Conservation (phyloP, 1,140 invertebrate genomes). For the Trachymyrmex septentrionalis region DNA sequence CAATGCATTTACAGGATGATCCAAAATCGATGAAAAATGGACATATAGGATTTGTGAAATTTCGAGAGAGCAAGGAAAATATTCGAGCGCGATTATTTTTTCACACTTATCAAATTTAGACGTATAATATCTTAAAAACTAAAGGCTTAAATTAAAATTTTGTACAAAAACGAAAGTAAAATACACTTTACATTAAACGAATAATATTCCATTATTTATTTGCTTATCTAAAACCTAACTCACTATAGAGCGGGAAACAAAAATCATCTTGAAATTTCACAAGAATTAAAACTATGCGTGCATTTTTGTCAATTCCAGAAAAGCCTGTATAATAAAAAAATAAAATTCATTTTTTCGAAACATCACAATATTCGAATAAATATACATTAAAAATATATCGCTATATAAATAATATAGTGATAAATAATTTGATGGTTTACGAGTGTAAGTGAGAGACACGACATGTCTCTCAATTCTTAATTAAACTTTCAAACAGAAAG, state of each 20-base stretch:
- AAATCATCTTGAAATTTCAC: conserved; percentile 39
- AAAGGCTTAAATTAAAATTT: conserved; percentile 42
- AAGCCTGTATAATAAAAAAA: conserved; percentile 16
- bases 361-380: conserved; percentile 3
- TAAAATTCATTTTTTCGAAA: conserved; percentile 10
- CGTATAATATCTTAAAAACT: not conserved
- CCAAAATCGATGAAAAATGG: conserved; percentile 15
- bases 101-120: conserved; percentile 8
- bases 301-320: conserved; percentile 27
- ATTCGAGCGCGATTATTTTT: not conserved
- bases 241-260: not conserved
- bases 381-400: conserved; percentile 1
- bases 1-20: not conserved
- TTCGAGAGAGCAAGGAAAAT: conserved; percentile 4
- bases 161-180: conserved; percentile 24
- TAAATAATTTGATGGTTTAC: conserved; percentile 11
- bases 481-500: conserved; percentile 46
- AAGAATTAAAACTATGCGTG: conserved; percentile 4
- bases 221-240: not conserved
- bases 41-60: conserved; percentile 23
- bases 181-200: conserved; percentile 18
- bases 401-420: conserved; percentile 19
- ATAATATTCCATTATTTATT: conserved; percentile 1
- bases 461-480: conserved; percentile 42
- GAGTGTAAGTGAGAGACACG: conserved; percentile 18